Base-by-base conservation (phyloP, 2,113 vertebrate genomes). In the Corvus hawaiiensis region DNA sequence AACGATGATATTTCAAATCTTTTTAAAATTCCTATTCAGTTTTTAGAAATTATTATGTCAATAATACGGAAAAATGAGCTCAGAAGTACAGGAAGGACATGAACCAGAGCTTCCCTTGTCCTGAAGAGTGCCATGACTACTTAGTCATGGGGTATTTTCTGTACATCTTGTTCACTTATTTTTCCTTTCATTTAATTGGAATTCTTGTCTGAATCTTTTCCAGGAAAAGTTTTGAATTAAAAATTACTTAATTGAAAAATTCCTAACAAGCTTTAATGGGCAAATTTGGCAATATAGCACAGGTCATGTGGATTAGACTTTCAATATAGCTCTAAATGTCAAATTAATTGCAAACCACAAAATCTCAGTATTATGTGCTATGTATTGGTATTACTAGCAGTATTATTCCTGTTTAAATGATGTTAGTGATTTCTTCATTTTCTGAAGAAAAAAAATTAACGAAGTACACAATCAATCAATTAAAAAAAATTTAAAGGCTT, bases 21-120 rank as follows among this genome's bases (percentile, higher is more conserved):
- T 83, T 82, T 28, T 2, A 0, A 41, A 76, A 84, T 41, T 74
- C 6, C 1, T 44, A 10, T 51, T 44, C 0, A 24, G 0, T 20
- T 11, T 80, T 75, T 54, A 39, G 15, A 85, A 76, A 48, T n/a
- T 19, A 21, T 54, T n/a, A 30, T 21, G 9, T 20, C 17, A 81
- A 39, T 22, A 37, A 46, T 46, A 37, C 7, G 24, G 13, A 71
- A 51, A 69, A 80, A 69, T 35, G 1, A 67, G 1, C 21, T 81
- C 41, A 90, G 37, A 23, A 82, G 3, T 39, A 56, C 7, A 43
- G 28, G 10, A 89, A 79, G 10, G 13, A 51, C 5, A n/a, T 52
- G 56, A 87, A 61, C 4, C 12, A 54, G 21, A 61, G 7, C 77
- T 62, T 78, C 19, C 5, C 6, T 59, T 63, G 3, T 22, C 5